Evolutionary conservation across 2,113 vertebrate genomes (phyloP), one percentile per base, ranked within the genome.

Genomic region (Sebastes schlegelii): DNA sequence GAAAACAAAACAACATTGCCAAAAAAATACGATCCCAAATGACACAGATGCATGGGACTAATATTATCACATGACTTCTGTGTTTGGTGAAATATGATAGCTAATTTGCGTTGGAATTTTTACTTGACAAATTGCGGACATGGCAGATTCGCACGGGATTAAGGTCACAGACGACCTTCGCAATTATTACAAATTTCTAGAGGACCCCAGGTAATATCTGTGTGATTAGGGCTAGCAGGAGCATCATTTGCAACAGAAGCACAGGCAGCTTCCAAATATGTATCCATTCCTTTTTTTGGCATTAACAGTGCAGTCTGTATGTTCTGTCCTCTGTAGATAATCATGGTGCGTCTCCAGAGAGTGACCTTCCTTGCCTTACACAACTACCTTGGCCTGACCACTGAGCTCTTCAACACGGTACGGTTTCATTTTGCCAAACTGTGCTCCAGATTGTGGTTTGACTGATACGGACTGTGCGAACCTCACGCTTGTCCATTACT

Each of bases 261-360:
- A n/a, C 16, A 14, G 14, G 8, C 7, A 60, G 54, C 54, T 49
- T 49, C 7, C 6, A 0, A 26, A 8, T 17, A 17, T 61, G 8
- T 1, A 43, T 23, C 8, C 5, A 26, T 48, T 57, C 6, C 10
- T 16, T 19, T n/a, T n/a, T 34, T 26, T 34, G 23, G 10, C 26
- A 51, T 73, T n/a, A 57, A 17, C 48, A 23, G 17, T 43, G 10
- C 26, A 43, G 19, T 54, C 6, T 45, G 17, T 74, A 14, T 49
- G 6, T 34, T 58, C 16, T 75, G 14, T 48, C 26, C 19, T n/a
- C 21, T 84, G 43, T 77, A 99, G 97, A 99, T 99, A 81, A 98
- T 99, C 93, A 99, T 99, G 98, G 97, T 99, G 46, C 95, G 98
- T 74, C 96, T 99, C 42, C 98, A 99, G 93, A 96, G 98, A 84